phyloP scores from a whole-genome alignment of 2,797 vertebrate species.

The Pseudocheirus occidentalis region DNA sequence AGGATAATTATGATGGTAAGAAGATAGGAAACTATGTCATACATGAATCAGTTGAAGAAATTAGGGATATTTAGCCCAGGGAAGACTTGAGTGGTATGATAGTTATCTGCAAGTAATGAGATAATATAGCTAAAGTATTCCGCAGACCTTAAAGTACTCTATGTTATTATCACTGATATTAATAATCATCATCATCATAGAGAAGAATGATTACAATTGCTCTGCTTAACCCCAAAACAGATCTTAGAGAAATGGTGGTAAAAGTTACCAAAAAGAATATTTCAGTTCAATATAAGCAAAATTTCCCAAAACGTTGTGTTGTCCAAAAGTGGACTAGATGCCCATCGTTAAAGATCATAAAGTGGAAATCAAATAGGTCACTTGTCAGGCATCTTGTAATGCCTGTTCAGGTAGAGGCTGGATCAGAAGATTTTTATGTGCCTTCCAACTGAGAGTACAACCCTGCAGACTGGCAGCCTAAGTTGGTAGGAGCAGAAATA shows the following conservation, averaged over 20 bases:
- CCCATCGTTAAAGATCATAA: not conserved
- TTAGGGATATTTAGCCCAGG: not conserved
- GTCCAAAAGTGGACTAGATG: not conserved
- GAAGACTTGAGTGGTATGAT: not conserved
- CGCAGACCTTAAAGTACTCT: not conserved
- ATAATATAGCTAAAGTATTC: not conserved
- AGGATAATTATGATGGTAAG: not conserved
- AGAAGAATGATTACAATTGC: not conserved
- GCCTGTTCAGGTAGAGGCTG: not conserved
- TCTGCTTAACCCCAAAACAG: not conserved
- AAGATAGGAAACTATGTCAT: not conserved
- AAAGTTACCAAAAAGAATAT: not conserved
- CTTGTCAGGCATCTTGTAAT: not conserved
- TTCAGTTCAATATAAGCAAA: not conserved
- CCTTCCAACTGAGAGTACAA: not conserved
- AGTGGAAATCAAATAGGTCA: not conserved
- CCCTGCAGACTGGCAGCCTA: not conserved
- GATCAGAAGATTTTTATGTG: not conserved
- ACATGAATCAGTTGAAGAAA: not conserved
- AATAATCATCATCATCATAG: not conserved
- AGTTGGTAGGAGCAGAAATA: not conserved
- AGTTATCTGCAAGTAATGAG: not conserved
- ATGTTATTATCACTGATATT: not conserved
- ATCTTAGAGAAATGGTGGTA: not conserved
- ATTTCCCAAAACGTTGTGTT: not conserved